Evolutionary conservation across 2,888 invertebrate genomes (phyloP), one percentile per base, ranked within the genome.

Genomic region (Scrobipalpa costella): DNA sequence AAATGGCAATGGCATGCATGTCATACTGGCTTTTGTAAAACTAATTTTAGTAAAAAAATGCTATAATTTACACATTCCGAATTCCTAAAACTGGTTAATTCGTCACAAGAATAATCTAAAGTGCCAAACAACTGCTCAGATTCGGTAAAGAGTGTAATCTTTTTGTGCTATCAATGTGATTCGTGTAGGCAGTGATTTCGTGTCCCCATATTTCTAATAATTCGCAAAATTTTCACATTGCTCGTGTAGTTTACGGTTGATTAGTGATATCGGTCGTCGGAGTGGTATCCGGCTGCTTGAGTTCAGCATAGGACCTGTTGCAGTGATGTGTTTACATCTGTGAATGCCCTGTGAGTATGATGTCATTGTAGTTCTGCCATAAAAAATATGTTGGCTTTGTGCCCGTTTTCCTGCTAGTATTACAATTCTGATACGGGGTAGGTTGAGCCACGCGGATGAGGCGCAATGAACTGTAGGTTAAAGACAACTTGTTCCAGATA

Each of bases 381-480:
- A 90, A 87, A 90, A 89, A 88, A 82, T 81, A 79, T 83, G 81
- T 90, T 91, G 91, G 90, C 90, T 90, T 84, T 86, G 87, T 91
- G 91, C 91, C 91, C 90, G 78, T 88, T 90, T 90, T 86, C 87
- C 86, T 86, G 78, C 78, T 82, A 82, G 80, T 72, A 71, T 83
- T 81, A 82, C 79, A 80, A 85, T 81, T 84, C 71, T 73, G 79
- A 83, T 78, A 81, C 74, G 70, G 77, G 78, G 76, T 73, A 76
- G 77, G 83, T 80, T 83, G 73, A 82, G 79, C 77, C 84, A 87
- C 81, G 86, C 79, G 85, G 79, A 80, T 80, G 80, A 83, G 78
- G 81, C 80, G 71, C 81, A 82, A 79, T 75, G 80, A 83, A 82
- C 79, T 81, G 69, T 82, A 84, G 86, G 87, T 86, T 87, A 85